Conservation (phyloP, 2,797 vertebrate genomes). For the Typhlichthys eigenmanni region DNA sequence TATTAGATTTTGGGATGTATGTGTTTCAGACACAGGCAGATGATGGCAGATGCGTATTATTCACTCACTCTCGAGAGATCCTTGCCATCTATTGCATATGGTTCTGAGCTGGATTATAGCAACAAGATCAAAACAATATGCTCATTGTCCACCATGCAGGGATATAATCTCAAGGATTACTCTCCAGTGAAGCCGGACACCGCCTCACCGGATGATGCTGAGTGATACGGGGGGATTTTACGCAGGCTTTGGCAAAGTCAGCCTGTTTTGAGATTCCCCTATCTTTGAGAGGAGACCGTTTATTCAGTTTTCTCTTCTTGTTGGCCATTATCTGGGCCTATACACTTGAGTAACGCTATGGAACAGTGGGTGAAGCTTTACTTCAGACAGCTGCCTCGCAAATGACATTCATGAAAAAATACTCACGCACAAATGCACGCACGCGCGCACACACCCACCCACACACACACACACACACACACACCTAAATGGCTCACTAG, state of each 20-base stretch:
- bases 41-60: conserved; percentile 52
- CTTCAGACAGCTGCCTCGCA: conserved; percentile 61
- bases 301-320: conserved; percentile 31
- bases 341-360: conserved; percentile 31
- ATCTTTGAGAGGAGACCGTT: conserved; percentile 41
- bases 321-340: conserved; percentile 29
- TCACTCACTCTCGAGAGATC: conserved; percentile 54
- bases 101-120: conserved; percentile 69
- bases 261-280: conserved; percentile 24
- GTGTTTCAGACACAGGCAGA: conserved; percentile 33
- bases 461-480: conserved; percentile 9
- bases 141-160: conserved; percentile 66
- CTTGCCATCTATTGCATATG: conserved; percentile 52
- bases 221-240: conserved; percentile 42
- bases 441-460: conserved; percentile 17
- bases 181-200: conserved; percentile 44
- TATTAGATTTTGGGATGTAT: conserved; percentile 40
- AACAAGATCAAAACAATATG: conserved; percentile 74
- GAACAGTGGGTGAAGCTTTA: conserved; percentile 38
- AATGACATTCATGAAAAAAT: conserved; percentile 36
- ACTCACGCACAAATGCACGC: conserved; percentile 13
- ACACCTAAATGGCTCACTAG: conserved; percentile 28
- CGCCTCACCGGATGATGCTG: conserved; percentile 48
- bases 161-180: conserved; percentile 74
- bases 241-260: conserved; percentile 17